Base-by-base conservation (phyloP, 1,140 invertebrate genomes). In the Scaptomyza pallida region DNA sequence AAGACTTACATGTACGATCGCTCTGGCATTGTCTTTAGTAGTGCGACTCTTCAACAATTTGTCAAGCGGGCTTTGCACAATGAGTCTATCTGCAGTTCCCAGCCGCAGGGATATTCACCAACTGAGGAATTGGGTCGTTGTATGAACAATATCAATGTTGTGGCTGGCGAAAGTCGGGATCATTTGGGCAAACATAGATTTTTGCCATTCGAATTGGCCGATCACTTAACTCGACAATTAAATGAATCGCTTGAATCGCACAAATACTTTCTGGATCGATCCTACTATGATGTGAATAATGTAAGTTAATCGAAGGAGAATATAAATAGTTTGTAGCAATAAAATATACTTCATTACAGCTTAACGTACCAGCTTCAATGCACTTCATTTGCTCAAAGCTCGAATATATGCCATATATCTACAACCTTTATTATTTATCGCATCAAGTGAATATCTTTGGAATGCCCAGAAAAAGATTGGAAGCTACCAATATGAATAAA, bases 111-210 rank as follows among this genome's bases (percentile, higher is more conserved):
- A 0, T 9, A 40, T 5, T 47, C 50, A 23, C 63, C 67, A 13
- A 41, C 35, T 43, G 50, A 68, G 17, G 65, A 89, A 41, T 21
- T 89, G 41, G 78, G 65, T 5, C 63, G 63, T 13, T 89, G 86
- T 16, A 59, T 89, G 1, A 55, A 17, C 12, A 77, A 82, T 61
- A 43, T 89, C 6, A 48, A 74, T 23, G 86, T 89, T 1, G 12
- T 67, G 2, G 75, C 72, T 21, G 86, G 78, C 3, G 70, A 89
- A 21, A 89, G 75, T 51, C 81, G 69, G 2, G 86, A 86, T 65
- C 57, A 78, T 1, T 40, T 45, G 47, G 47, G 37, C 0, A 15
- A 54, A 6, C 85, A 89, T 54, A 65, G 75, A 2, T 79, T 89
- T 23, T 19, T 89, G 40, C 86, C 86, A 10, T 86, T 89, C 10